Percentiles rank a stretch among this genome's conserved stretches.
These are phyloP conservation scores for Drosophila niveifrons DNA, from an alignment of 2,888 invertebrate species.

Conservation along the genomic window DNA sequence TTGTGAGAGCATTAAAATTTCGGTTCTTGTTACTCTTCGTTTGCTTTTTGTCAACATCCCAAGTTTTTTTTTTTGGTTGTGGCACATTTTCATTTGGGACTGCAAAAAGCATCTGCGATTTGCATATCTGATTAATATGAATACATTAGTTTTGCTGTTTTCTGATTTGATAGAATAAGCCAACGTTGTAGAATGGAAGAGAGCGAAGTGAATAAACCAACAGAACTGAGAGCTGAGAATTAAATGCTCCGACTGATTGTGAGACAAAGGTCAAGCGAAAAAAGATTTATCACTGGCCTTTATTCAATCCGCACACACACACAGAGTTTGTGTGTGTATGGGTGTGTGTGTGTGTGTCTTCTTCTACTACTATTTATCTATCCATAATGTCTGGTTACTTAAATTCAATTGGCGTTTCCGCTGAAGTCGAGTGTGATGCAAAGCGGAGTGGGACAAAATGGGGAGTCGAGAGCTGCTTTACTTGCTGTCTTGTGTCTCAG, in stretches of 20 bases:
- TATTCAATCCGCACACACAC: background rate
- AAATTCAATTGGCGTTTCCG: constrained; percentile 81
- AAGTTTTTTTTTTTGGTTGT: constrained; percentile 12
- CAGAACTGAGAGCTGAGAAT: constrained; percentile 49
- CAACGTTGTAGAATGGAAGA: constrained; percentile 49
- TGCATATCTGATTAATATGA: constrained; percentile 82
- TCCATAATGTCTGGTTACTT: constrained; percentile 66
- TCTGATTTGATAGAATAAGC: constrained; percentile 64
- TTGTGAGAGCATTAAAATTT: constrained; percentile 11
- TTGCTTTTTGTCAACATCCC: constrained; percentile 2
- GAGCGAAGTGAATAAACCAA: constrained; percentile 27
- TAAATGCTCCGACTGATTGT: constrained; percentile 62
- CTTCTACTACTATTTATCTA: constrained; percentile 33
- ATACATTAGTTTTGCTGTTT: constrained; percentile 68
- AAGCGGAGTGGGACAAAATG: background rate
- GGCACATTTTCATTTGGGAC: constrained; percentile 44
- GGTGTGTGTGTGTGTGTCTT: background rate
- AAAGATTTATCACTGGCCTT: constrained; percentile 32
- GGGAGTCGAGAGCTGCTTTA: constrained; percentile 11
- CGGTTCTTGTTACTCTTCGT: background rate
- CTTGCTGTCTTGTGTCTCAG: constrained; percentile 34
- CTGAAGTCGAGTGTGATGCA: constrained; percentile 39
- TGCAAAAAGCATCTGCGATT: constrained; percentile 54
- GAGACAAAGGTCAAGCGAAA: constrained; percentile 64
- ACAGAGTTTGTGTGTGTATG: background rate